These are phyloP conservation scores for Allobates femoralis DNA, from an alignment of 2,797 vertebrate genomes.

Conservation along the genomic window DNA sequence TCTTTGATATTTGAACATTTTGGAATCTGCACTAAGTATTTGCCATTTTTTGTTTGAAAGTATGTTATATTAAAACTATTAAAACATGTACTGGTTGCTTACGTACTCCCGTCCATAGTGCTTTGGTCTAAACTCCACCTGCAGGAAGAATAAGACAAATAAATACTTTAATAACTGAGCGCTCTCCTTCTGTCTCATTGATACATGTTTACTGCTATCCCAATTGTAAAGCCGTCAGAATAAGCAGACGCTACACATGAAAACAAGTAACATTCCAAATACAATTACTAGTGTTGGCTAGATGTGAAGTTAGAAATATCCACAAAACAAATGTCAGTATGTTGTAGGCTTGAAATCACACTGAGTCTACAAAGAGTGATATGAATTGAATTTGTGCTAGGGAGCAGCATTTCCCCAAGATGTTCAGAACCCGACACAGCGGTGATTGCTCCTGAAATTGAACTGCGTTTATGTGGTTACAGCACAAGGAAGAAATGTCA, in stretches of 20 bases:
- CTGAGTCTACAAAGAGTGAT: background rate
- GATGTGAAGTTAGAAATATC: background rate
- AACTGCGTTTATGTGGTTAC: background rate
- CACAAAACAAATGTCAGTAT: background rate
- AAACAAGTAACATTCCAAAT: background rate
- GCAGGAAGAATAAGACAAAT: constrained; percentile 67
- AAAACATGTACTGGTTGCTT: constrained; percentile 30
- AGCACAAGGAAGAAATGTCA: background rate
- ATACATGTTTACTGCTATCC: background rate
- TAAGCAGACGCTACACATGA: background rate
- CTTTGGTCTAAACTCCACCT: constrained; percentile 97
- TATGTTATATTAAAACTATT: background rate
- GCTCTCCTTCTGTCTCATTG: too few relatives aligned
- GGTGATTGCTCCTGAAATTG: background rate
- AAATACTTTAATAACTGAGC: background rate
- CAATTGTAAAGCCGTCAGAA: background rate
- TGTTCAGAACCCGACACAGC: background rate
- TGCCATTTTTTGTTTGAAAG: too few relatives aligned
- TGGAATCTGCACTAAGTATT: too few relatives aligned
- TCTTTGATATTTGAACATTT: too few relatives aligned
- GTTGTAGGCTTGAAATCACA: background rate
- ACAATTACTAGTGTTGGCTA: background rate
- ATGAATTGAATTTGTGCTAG: background rate
- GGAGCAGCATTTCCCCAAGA: background rate
- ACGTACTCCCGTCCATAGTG: constrained; percentile 99